These are phyloP conservation scores for Gymnocephalus cernua DNA, from an alignment of 2,113 vertebrate genomes.

Conservation along the genomic window DNA sequence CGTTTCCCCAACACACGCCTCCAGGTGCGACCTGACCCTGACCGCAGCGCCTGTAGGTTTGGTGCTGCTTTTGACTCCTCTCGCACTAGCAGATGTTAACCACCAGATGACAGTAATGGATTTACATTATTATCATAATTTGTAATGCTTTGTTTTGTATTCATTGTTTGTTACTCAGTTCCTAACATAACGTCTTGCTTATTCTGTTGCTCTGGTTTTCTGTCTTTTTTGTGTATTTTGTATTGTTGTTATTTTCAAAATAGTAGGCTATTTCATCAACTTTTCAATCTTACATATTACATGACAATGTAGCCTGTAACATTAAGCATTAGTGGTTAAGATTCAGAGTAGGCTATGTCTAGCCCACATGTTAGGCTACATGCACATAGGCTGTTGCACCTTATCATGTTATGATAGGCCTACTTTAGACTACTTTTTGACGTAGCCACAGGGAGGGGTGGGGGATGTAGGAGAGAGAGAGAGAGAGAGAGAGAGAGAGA, in stretches of 20 bases:
- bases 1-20: no score
- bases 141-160: background rate
- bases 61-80: no score
- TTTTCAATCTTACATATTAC: background rate
- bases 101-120: constrained; percentile 5
- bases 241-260: background rate
- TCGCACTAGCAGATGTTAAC: background rate
- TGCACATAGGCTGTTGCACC: no score
- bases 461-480: background rate
- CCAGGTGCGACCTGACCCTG: no score
- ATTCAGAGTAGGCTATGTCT: no score
- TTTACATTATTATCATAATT: background rate
- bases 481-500: constrained; percentile 6
- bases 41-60: no score
- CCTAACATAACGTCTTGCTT: background rate
- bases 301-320: background rate
- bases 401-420: no score
- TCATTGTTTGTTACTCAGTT: background rate
- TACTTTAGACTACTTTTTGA: no score
- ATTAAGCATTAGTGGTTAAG: background rate
- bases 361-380: no score
- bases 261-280: background rate
- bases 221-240: background rate
- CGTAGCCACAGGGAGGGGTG: no score
- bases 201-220: background rate